Evolutionary conservation across 35 echinoderm and acorn worm genomes (phyloP), one percentile per base, ranked within the genome.

Genomic region (Ophioderma brevispina): DNA sequence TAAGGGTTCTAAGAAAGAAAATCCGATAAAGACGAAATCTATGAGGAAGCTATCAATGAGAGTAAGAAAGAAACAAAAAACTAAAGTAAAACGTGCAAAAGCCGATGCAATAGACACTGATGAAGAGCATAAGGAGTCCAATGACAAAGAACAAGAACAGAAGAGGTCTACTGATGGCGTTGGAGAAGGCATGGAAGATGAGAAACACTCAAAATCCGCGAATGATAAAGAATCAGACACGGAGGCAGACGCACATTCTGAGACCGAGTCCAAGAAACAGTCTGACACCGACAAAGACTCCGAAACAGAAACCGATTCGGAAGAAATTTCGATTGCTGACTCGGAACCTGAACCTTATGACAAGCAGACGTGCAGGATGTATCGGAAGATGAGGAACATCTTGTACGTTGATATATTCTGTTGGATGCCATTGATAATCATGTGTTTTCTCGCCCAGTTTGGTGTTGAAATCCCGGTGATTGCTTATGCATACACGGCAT

Each of bases 301-400:
- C 28, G 28, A 70, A 13, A 15, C 59, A 2, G 59, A 70, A 25
- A 52, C 8, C 21, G 8, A 8, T 21, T 70, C 59, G 28, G 5
- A 6, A 25, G 59, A 46, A 8, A 46, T 46, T 17, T 46, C 41
- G 17, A 17, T 46, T 46, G 41, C 41, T 17, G 41, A 46, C 4
- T 46, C 41, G 5, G 41, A 70, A 70, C 5, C 23, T 4, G 59
- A 70, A 70, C 59, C 59, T 6, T 70, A 70, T 25, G 59, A 70
- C 59, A 70, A 70, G 59, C 59, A 70, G 23, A 70, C 59, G 28
- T 70, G 59, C 59, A 70, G 59, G 28, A 70, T 70, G 59, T 70
- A 70, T 70, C 6, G 59, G 2, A 13, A 70, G 1, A 70, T 70
- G 59, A 6, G 28, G 59, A 3, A 2, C 28, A 30, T 25, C 23